Conservation (phyloP, 2,113 vertebrate species). For the Furnarius figulus region DNA sequence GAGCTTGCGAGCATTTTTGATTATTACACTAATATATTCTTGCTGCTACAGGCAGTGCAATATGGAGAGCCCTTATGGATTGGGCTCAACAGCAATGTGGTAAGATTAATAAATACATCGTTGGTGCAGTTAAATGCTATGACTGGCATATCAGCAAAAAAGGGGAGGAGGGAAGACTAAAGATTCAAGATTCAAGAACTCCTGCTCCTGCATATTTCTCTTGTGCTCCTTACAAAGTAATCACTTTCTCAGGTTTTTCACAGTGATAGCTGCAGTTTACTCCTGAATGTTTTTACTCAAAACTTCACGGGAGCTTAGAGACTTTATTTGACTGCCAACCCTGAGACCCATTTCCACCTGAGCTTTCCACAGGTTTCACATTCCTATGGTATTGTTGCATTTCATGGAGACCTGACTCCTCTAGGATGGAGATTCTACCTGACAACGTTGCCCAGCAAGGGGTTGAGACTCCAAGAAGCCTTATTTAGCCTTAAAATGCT, state of each 20-base stretch:
- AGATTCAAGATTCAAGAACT: not conserved
- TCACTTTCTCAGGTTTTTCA: not conserved
- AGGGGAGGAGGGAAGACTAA: not conserved
- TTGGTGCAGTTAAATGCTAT: not conserved
- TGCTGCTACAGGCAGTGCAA: conserved; percentile 68
- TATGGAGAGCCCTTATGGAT: conserved; percentile 84
- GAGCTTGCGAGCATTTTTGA: conserved; percentile 85
- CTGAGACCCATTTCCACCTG: not conserved
- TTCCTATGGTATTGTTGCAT: not conserved
- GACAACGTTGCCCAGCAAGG: accelerated
- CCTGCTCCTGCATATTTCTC: not conserved
- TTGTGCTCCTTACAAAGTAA: not conserved
- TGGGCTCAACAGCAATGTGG: conserved; percentile 89
- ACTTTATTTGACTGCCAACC: not conserved
- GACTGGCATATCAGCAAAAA: not conserved
- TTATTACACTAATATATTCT: conserved; percentile 75
- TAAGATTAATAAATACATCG: conserved; percentile 60
- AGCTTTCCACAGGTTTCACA: not conserved
- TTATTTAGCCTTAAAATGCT: not conserved
- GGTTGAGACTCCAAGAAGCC: not conserved
- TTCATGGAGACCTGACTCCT: not conserved
- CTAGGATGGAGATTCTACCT: not conserved
- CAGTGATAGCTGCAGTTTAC: not conserved
- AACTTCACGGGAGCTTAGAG: not conserved
- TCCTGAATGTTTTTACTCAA: not conserved